Evolutionary conservation across 2,888 invertebrate genomes (phyloP), one percentile per base, ranked within the genome.

Genomic region (Acrocyrtus sp.): DNA sequence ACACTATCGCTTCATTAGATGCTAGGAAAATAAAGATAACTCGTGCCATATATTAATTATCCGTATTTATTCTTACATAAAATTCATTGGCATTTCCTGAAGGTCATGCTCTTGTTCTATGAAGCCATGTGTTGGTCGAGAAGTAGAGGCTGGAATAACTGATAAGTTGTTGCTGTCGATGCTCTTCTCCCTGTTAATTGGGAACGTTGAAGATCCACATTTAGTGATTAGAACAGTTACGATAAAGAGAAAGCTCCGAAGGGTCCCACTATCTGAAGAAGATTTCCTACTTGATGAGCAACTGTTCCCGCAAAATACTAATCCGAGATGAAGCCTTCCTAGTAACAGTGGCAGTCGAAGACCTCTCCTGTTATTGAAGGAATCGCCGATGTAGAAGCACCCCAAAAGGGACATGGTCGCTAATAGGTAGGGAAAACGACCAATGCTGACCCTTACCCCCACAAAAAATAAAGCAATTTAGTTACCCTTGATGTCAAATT

Each of bases 231-330:
- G 50, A 8, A 70, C 43, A 0, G 57, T 50, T 1, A 43, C 61
- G 47, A 70, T 62, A 27, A 70, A 63, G 0, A 70, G 51, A 17
- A 70, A 63, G 17, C 57, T 63, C 8, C 63, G 70, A 6, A 62
- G 51, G 15, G 47, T 48, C 10, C 62, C 48, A 24, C 27, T 69
- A 21, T 70, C 69, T 8, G 48, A 17, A 1, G 34, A 17, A 8
- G 54, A 39, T n/a, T 54, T 54, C 15, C 62, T 61, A 24, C 48
- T 41, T 1, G 63, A 65, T 4, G 65, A 45, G 22, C 70, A 63
- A 15, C 48, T 47, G 1, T 43, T 24, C 8, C 57, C 70, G 8
- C 57, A 70, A 22, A 70, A 70, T 10, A 70, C 51, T 12, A 70
- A 47, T 3, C 63, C 70, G 2, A 70, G 39, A 34, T 70, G 70